Evolutionary conservation across 2,113 vertebrate species (phyloP).

Genomic region (Boleophthalmus pectinirostris): DNA sequence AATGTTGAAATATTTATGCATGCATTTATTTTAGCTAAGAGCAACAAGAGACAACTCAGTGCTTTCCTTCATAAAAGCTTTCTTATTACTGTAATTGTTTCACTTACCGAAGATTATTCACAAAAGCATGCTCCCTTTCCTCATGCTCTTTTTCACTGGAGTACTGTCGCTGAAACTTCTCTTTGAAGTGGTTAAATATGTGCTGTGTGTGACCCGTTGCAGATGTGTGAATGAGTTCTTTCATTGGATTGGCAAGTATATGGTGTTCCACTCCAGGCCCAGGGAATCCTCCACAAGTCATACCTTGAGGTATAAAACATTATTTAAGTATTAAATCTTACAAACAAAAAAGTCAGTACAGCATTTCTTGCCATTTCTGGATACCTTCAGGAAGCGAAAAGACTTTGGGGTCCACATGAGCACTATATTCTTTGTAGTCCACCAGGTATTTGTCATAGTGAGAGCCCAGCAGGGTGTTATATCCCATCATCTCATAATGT

Average conservation of each 20-base stretch:
- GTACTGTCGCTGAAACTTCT: conserved; percentile 69
- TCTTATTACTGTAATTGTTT: neutral
- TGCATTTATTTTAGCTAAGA: neutral
- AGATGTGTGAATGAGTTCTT: conserved; percentile 77
- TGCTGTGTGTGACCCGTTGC: conserved; percentile 65
- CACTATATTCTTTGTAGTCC: conserved; percentile 75
- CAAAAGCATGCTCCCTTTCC: conserved; percentile 76
- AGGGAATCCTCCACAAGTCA: conserved; percentile 72
- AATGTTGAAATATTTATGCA: neutral
- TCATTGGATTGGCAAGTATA: conserved; percentile 83
- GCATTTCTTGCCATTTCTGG: conserved; percentile 1
- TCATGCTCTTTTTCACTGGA: conserved; percentile 70
- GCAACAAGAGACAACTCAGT: neutral
- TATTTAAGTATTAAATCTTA: neutral
- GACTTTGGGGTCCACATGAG: conserved; percentile 58
- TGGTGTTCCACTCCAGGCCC: conserved; percentile 77
- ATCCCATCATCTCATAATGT: conserved; percentile 82
- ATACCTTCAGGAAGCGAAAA: conserved; percentile 77
- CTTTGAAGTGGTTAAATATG: conserved; percentile 75
- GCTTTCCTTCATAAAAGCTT: neutral
- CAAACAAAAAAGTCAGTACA: neutral
- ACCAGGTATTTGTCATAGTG: conserved; percentile 85
- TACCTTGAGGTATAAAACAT: conserved; percentile 46
- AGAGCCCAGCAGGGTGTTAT: conserved; percentile 81
- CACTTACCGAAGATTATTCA: conserved; percentile 81